Evolutionary conservation across 2,888 invertebrate species (phyloP).

Genomic region (Gari tellinella): DNA sequence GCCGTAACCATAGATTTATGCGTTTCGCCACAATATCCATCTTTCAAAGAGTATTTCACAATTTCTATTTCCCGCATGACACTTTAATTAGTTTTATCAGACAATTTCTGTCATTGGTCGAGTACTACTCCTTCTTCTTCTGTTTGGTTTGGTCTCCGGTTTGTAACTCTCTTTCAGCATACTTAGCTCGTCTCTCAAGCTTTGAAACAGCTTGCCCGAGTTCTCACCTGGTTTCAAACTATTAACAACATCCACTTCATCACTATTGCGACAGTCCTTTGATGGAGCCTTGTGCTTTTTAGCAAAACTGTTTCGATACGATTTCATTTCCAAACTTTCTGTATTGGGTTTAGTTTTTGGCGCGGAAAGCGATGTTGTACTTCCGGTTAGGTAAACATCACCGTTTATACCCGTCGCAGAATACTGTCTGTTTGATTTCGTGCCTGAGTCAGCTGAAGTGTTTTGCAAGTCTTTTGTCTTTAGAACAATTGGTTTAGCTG

Average conservation of each 20-base stretch:
- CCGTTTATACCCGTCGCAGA: conserved; percentile 21
- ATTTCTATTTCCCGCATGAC: too few species aligned
- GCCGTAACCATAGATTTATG: too few species aligned
- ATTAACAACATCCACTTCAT: conserved; percentile 31
- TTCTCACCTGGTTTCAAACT: conserved; percentile 15
- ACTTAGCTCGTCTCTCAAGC: conserved; percentile 43
- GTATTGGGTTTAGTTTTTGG: neutral
- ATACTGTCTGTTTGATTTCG: conserved; percentile 19
- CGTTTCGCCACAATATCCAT: too few species aligned
- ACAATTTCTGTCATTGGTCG: too few species aligned
- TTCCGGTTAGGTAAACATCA: conserved; percentile 23
- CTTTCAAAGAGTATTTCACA: too few species aligned
- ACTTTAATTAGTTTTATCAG: too few species aligned
- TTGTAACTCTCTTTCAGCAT: conserved; percentile 14
- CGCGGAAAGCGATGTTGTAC: conserved; percentile 31
- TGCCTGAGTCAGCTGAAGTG: conserved; percentile 1
- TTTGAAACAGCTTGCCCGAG: conserved; percentile 33
- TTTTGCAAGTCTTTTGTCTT: conserved; percentile 32
- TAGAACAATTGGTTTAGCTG: conserved; percentile 51
- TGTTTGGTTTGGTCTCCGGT: too few species aligned
- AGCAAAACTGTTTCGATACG: conserved; percentile 9
- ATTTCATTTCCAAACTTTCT: neutral
- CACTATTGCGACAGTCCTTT: conserved; percentile 10
- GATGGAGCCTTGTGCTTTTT: conserved; percentile 18
- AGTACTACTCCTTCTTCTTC: too few species aligned